A percentile compares a stretch with the other conserved stretches of the same genome.
Conservation (phyloP, 2,888 invertebrate genomes). For the Drosophila borealis region DNA sequence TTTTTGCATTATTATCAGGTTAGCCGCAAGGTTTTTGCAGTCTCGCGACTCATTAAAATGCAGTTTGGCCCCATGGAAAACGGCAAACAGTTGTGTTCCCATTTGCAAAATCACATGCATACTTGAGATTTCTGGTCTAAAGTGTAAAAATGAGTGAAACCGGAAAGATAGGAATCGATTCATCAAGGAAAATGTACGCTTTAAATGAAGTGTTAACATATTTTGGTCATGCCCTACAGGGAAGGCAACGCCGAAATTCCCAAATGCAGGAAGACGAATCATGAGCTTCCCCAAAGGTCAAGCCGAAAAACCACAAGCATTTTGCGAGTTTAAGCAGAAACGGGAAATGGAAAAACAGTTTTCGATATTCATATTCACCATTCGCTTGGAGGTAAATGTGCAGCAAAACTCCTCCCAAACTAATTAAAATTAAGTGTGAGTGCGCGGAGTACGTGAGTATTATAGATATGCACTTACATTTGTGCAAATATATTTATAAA, state of each 20-base stretch:
- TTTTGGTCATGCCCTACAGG: too few relatives aligned
- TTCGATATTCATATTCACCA: constrained; percentile 6
- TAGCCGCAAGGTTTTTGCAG: constrained; percentile 46
- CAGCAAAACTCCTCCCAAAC: constrained; percentile 20
- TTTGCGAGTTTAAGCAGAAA: background rate
- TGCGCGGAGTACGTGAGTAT: background rate
- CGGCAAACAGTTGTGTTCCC: background rate
- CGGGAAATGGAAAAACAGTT: constrained; percentile 6
- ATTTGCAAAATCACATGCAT: background rate
- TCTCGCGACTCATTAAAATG: constrained; percentile 51
- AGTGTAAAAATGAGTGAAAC: too few relatives aligned
- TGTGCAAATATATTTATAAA: constrained; percentile 1
- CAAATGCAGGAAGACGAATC: too few relatives aligned
- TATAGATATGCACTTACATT: constrained; percentile 1
- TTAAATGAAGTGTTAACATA: too few relatives aligned
- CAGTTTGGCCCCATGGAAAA: constrained; percentile 6
- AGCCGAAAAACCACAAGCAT: background rate
- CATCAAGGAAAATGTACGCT: background rate
- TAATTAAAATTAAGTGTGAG: constrained; percentile 37
- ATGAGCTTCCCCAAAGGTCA: background rate
- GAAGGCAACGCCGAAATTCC: too few relatives aligned
- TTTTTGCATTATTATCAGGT: constrained; percentile 50
- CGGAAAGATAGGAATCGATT: too few relatives aligned
- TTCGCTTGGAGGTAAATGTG: constrained; percentile 26
- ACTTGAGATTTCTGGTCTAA: background rate